A percentile compares a stretch with the other conserved stretches of the same genome.
Conservation (phyloP, 2,113 vertebrate genomes). For the Silurus meridionalis region DNA sequence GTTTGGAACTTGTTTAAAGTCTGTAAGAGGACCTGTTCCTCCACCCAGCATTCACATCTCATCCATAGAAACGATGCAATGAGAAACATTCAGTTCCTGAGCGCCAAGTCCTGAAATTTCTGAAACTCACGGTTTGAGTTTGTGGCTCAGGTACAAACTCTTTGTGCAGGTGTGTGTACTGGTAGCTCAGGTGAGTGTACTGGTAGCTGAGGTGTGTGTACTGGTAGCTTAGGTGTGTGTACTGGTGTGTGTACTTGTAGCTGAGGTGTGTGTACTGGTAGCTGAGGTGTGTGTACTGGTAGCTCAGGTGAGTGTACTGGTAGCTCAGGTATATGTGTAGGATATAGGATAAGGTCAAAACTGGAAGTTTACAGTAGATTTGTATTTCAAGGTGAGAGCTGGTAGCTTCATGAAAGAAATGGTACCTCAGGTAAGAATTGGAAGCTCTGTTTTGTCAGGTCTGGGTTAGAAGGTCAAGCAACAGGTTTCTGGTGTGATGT, state of each 20-base stretch:
- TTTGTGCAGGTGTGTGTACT: constrained; percentile 1
- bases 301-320: neutral
- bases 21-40: constrained; percentile 48
- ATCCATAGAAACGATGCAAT: constrained; percentile 59
- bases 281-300: neutral
- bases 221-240: neutral
- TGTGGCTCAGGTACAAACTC: constrained; percentile 7
- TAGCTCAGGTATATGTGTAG: neutral
- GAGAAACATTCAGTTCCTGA: constrained; percentile 12
- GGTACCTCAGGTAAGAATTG: neutral
- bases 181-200: neutral
- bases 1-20: constrained; percentile 41
- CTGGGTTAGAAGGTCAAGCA: neutral
- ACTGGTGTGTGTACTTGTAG: neutral
- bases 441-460: neutral
- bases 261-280: neutral
- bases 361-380: neutral
- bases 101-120: neutral
- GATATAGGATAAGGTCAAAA: neutral
- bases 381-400: no score
- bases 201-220: neutral
- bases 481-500: neutral
- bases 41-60: constrained; percentile 63
- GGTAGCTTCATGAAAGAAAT: no score
- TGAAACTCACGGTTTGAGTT: neutral